Evolutionary conservation across 2,113 vertebrate species (phyloP), one percentile per base, ranked within the genome.

Genomic region (Xiphophorus couchianus): DNA sequence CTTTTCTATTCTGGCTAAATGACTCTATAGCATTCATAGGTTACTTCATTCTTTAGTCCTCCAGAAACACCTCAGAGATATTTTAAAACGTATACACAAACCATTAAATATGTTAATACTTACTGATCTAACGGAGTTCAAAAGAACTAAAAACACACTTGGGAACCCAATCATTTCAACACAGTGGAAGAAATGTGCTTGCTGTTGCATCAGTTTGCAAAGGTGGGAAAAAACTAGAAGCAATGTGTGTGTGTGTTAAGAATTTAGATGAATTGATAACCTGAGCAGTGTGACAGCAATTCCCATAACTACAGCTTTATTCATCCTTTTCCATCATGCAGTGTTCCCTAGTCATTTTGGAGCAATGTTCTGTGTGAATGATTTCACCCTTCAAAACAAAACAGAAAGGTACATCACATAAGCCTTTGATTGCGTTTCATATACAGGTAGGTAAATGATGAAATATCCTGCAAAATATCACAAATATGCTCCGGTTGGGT

Each of bases 401-500:
- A 80, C 62, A 78, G 66, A 76, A 78, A 66, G 28, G 42, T 71
- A 37, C 14, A 61, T 30, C 71, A 85, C 81, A 83, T 71, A 76
- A 73, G 66, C 75, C 51, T 12, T 65, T 70, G 48, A 35, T 48
- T 92, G 81, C 35, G 76, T 90, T 85, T 62, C 83, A 88, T 84
- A 73, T 77, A 62, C 66, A 86, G 67, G 82, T 60, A 86, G 77
- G 81, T 80, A 86, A 81, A 87, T 93, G 89, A 92, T 89, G 90
- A 87, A 93, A 93, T 86, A 76, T 4, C 30, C 66, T 82, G 86
- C 62, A 93, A 91, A 91, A 84, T 84, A 79, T 86, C 60, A 73
- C 79, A 63, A 71, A 80, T 80, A 58, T 58, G 67, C 5, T n/a
- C 25, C 82, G 39, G 31, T 73, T 77, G 42, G 9, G 5, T 69